phyloP scores from a whole-genome alignment of 2,113 vertebrate species.

The Isurus oxyrinchus region DNA sequence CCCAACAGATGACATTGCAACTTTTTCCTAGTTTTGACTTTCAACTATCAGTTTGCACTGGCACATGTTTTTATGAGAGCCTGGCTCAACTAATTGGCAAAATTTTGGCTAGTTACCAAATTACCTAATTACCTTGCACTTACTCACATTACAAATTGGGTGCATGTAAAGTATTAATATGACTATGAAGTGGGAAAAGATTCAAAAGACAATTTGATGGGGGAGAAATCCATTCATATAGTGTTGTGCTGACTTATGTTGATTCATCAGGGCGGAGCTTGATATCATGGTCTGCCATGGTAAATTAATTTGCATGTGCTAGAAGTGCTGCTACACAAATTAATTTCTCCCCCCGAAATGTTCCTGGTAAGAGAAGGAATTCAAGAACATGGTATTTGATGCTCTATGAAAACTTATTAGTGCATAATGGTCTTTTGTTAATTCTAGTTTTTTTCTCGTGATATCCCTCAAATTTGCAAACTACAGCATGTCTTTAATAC shows the following conservation, averaged over 20 bases:
- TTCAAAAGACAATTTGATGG: too few species aligned
- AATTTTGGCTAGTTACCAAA: not conserved
- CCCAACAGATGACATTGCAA: not conserved
- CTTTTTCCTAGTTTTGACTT: not conserved
- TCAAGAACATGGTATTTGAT: not conserved
- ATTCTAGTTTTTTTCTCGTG: not conserved
- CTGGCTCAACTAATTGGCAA: not conserved
- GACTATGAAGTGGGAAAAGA: not conserved
- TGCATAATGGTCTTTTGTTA: not conserved
- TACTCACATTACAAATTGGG: not conserved
- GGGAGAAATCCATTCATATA: too few species aligned
- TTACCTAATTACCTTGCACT: not conserved
- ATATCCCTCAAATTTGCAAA: not conserved
- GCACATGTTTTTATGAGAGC: not conserved
- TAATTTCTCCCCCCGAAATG: not conserved
- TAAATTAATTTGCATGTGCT: too few species aligned
- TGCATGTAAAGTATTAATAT: not conserved
- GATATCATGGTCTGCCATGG: too few species aligned
- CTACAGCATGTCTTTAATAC: not conserved
- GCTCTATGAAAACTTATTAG: not conserved
- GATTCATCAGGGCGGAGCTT: too few species aligned
- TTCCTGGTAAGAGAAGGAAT: not conserved
- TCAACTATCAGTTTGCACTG: not conserved
- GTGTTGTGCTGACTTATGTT: too few species aligned
- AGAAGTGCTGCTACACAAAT: too few species aligned